phyloP scores from a whole-genome alignment of 2,113 vertebrate genomes.

The Lepidothrix coronata region DNA sequence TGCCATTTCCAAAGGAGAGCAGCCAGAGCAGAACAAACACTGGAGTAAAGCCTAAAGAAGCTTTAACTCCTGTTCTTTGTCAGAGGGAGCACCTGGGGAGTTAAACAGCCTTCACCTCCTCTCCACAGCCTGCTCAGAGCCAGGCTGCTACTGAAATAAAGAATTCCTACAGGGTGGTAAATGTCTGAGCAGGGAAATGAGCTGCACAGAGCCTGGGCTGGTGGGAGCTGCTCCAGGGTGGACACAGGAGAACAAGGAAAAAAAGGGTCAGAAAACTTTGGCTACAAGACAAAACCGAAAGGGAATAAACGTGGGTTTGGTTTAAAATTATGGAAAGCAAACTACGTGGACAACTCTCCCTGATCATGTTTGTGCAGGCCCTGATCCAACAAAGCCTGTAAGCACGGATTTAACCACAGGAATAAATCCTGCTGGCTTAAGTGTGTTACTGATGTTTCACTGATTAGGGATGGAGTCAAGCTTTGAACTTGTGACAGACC shows the following conservation, averaged over 20 bases:
- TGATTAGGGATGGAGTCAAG: neutral
- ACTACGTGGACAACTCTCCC: neutral
- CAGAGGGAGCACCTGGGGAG: neutral
- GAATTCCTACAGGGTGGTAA: neutral
- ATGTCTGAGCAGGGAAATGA: neutral
- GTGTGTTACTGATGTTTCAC: neutral
- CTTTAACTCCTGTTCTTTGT: neutral
- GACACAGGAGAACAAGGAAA: neutral
- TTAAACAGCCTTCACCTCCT: neutral
- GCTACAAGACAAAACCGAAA: neutral
- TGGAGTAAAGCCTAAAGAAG: neutral
- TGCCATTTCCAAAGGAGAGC: neutral
- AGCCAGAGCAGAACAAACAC: neutral
- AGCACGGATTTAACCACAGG: neutral
- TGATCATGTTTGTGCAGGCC: neutral
- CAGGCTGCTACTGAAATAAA: neutral
- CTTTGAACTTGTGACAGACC: neutral
- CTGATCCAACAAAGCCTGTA: neutral
- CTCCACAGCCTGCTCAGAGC: neutral
- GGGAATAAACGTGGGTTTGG: neutral
- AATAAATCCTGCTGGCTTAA: neutral
- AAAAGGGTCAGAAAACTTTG: neutral
- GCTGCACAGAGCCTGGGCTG: neutral
- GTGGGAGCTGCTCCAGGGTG: neutral
- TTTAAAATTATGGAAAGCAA: neutral